phyloP scores from a whole-genome alignment of 2,797 vertebrate species.

The Gymnothorax reevesii region DNA sequence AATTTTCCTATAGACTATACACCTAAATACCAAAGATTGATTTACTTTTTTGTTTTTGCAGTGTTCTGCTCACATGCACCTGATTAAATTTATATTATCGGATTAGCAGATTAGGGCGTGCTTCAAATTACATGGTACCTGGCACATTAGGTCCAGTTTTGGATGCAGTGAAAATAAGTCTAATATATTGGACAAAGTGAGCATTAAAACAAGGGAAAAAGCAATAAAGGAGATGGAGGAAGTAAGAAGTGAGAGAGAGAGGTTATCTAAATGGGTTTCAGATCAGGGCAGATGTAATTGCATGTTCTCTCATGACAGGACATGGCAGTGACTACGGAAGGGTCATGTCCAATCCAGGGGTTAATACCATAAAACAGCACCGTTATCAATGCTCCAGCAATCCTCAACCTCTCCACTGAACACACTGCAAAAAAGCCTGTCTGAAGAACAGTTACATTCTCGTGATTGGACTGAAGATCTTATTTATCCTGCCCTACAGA shows the following conservation, averaged over 20 bases:
- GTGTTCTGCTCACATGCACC: neutral
- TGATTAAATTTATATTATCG: neutral
- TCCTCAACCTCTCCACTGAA: neutral
- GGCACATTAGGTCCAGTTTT: neutral
- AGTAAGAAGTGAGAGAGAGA: neutral
- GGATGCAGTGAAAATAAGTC: neutral
- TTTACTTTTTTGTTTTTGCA: neutral
- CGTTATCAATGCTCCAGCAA: neutral
- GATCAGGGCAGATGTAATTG: neutral
- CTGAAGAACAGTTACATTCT: no score
- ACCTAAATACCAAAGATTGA: no score
- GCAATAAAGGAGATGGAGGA: neutral
- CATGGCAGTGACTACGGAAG: neutral
- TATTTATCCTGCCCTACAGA: no score
- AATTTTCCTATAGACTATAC: no score
- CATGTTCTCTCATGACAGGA: neutral
- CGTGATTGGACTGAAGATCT: no score
- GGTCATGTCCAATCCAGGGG: neutral
- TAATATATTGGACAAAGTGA: neutral
- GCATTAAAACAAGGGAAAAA: neutral
- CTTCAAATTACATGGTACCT: neutral
- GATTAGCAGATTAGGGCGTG: neutral
- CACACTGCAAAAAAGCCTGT: no score
- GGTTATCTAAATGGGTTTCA: neutral
- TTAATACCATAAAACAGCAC: neutral